Percentiles rank a stretch among this genome's conserved stretches.
These are phyloP conservation scores for Yponomeuta cagnagella DNA, from an alignment of 2,888 invertebrate species.

Conservation along the genomic window DNA sequence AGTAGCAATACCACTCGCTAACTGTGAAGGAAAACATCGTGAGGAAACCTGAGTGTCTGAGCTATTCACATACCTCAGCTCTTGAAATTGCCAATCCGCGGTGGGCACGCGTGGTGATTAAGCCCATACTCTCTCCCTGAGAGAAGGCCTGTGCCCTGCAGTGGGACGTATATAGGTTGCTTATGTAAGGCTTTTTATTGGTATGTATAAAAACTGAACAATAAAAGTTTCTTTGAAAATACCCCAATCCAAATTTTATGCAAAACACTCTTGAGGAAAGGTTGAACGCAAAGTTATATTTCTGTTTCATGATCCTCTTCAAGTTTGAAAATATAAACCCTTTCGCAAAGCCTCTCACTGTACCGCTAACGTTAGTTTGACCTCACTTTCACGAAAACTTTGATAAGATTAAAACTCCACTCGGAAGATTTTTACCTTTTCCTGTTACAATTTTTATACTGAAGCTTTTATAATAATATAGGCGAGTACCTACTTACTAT, in stretches of 20 bases:
- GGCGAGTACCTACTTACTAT: too few species aligned
- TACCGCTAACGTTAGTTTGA: not conserved
- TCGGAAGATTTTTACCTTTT: not conserved
- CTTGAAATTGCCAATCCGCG: too few species aligned
- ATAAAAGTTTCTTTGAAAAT: not conserved
- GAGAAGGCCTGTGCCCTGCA: too few species aligned
- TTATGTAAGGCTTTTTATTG: too few species aligned
- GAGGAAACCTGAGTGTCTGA: too few species aligned
- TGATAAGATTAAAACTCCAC: not conserved
- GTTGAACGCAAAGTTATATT: not conserved
- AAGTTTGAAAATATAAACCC: not conserved
- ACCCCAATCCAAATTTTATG: not conserved
- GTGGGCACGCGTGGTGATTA: too few species aligned
- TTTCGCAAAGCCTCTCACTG: not conserved
- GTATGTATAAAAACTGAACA: not conserved
- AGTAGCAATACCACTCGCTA: too few species aligned
- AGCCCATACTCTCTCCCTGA: too few species aligned
- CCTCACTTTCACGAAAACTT: not conserved
- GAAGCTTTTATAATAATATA: not conserved
- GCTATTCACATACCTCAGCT: too few species aligned
- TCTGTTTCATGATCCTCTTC: not conserved
- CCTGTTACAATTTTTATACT: not conserved
- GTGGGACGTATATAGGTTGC: too few species aligned
- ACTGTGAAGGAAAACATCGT: too few species aligned
- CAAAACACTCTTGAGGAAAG: not conserved